These are phyloP conservation scores for Gadus chalcogrammus DNA, from an alignment of 2,113 vertebrate species.

Conservation along the genomic window DNA sequence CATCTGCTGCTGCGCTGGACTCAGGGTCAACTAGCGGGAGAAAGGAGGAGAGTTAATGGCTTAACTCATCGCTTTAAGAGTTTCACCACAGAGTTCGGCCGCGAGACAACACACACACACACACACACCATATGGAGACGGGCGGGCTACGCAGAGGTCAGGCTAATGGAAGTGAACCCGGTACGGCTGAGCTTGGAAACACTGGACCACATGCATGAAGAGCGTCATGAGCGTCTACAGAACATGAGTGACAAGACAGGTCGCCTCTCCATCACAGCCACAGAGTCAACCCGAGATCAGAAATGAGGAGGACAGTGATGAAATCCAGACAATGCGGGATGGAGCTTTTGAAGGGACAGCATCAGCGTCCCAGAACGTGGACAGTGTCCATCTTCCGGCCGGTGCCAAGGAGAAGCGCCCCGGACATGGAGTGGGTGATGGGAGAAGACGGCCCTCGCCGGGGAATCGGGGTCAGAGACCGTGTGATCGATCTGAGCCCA, in stretches of 20 bases:
- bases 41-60: slow-evolving; percentile 7
- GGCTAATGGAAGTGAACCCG: slow-evolving; percentile 38
- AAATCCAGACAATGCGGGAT: slow-evolving; percentile 15
- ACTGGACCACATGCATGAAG: slow-evolving; percentile 48
- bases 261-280: slow-evolving; percentile 1
- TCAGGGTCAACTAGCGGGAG: slow-evolving; percentile 84
- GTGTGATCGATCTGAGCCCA: slow-evolving; percentile 21
- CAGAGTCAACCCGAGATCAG: not conserved
- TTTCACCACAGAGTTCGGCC: not conserved
- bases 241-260: slow-evolving; percentile 2
- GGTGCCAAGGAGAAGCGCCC: slow-evolving; percentile 3
- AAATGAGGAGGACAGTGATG: slow-evolving; percentile 23
- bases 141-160: not conserved
- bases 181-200: slow-evolving; percentile 40
- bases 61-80: not conserved
- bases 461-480: slow-evolving; percentile 34
- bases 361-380: too few species aligned
- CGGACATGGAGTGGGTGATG: slow-evolving; percentile 22
- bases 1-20: slow-evolving; percentile 94
- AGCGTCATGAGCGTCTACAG: slow-evolving; percentile 35
- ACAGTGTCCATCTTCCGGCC: slow-evolving; percentile 24
- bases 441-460: slow-evolving; percentile 31
- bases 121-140: not conserved
- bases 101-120: not conserved
- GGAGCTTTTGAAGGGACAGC: not conserved